Percentiles rank a stretch among this genome's conserved stretches.
Evolutionary conservation across 2,888 invertebrate species (phyloP).

Genomic region (Hydraecia micacea): DNA sequence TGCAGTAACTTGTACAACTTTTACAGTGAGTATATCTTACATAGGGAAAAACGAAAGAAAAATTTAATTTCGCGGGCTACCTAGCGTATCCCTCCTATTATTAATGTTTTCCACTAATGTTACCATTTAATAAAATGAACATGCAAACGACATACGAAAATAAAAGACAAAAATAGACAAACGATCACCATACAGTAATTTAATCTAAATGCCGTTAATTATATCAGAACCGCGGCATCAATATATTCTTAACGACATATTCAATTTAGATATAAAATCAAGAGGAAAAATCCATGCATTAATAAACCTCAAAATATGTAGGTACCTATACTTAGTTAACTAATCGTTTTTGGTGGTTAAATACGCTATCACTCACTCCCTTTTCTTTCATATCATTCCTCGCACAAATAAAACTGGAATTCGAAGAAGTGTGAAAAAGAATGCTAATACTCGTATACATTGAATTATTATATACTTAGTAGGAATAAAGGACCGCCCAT

Average conservation of each 20-base stretch:
- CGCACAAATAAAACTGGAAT: constrained; percentile 43
- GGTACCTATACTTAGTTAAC: too few relatives aligned
- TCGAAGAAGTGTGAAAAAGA: constrained; percentile 9
- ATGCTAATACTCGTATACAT: too few relatives aligned
- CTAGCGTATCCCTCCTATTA: too few relatives aligned
- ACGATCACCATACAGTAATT: not conserved
- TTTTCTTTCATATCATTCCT: too few relatives aligned
- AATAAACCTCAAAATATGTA: constrained; percentile 9
- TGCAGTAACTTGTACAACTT: too few relatives aligned
- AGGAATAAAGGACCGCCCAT: too few relatives aligned
- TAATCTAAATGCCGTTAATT: constrained; percentile 7
- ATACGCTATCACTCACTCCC: too few relatives aligned
- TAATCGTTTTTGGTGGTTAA: constrained; percentile 32
- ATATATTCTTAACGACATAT: constrained; percentile 22
- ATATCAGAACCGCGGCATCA: not conserved
- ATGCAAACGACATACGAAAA: not conserved
- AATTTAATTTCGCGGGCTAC: too few relatives aligned
- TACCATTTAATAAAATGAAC: too few relatives aligned
- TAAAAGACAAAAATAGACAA: not conserved
- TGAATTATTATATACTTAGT: not conserved
- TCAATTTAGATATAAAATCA: constrained; percentile 21
- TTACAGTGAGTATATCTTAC: too few relatives aligned
- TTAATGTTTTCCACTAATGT: too few relatives aligned
- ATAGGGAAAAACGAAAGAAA: too few relatives aligned
- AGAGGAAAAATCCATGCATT: constrained; percentile 28